A percentile compares a stretch with the other conserved stretches of the same genome.
Evolutionary conservation across 2,113 vertebrate genomes (phyloP).

Genomic region (Epinephelus moara): DNA sequence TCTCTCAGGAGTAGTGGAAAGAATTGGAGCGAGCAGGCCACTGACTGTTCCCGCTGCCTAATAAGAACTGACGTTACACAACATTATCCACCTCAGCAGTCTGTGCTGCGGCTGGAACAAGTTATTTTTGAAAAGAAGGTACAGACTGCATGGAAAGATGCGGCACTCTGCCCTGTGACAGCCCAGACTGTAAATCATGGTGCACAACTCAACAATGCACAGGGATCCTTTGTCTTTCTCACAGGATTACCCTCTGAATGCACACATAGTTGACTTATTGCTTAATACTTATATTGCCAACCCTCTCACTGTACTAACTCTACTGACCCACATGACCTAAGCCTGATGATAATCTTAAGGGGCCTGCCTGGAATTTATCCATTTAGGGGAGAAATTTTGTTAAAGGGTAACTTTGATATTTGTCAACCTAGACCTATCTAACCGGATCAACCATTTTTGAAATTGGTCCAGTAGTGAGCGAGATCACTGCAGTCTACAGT

Average conservation of each 20-base stretch:
- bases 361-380: neutral
- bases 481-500: too few species aligned
- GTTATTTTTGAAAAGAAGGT: constrained; percentile 32
- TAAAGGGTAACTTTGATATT: too few species aligned
- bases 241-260: neutral
- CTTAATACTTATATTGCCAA: neutral
- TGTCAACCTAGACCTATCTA: too few species aligned
- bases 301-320: neutral
- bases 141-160: constrained; percentile 18
- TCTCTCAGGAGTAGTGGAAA: constrained; percentile 22
- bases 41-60: constrained; percentile 28
- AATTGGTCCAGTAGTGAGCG: too few species aligned
- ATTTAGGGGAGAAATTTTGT: neutral
- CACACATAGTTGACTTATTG: neutral
- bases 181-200: constrained; percentile 11
- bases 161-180: constrained; percentile 10
- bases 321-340: neutral
- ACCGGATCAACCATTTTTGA: too few species aligned
- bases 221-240: neutral
- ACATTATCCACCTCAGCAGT: constrained; percentile 54
- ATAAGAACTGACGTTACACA: constrained; percentile 49
- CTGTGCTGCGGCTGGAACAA: constrained; percentile 30
- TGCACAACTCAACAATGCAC: neutral
- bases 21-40: constrained; percentile 10
- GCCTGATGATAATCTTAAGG: neutral